Base-by-base conservation (phyloP, 2,888 invertebrate genomes). In the Pollenia labialis region DNA sequence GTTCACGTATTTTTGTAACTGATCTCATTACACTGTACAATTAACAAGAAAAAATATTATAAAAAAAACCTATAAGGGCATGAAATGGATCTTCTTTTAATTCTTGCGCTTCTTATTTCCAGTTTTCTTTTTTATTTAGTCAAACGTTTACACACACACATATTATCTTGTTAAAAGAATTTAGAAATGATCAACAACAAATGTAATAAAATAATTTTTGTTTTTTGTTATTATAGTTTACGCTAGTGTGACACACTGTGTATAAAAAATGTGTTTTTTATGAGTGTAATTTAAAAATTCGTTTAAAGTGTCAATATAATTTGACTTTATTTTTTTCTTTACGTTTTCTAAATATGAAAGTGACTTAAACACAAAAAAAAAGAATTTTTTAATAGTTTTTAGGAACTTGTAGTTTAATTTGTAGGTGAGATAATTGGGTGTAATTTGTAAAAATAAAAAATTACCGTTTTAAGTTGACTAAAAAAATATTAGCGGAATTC, bases 11-110 rank as follows among this genome's bases (percentile, higher is more conserved):
- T 32, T 32, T 46, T 80, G 79, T 60, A 74, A 84, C 74, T 68
- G 79, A 84, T 84, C 79, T 60, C 54, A 80, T 84, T 80, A 80
- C 60, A 52, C 52, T 69, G n/a, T 40, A 10, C 74, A 80, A 83
- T 83, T 83, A 77, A 77, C 62, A 62, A 82, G 6, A 32, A 32
- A 0, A 32, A 0, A 32, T 6, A 6, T 0, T 6, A 32, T 32
- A 32, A 32, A 32, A 32, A 32, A 32, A 40, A 74, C 74, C 68
- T 74, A 74, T 52, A 79, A 79, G 52, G 79, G n/a, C 74, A 80
- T 74, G 79, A 79, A 60, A 74, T 2, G 16, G 60, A 52, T 60
- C 3, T 80, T 69, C 8, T 75, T 23, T 4, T 44, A 32, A 44
- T 44, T 16, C 71, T 54, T 62, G 16, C 4, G 9, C 46, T 68